Conservation (phyloP, 2,888 invertebrate genomes). For the Tiliacea citrago region DNA sequence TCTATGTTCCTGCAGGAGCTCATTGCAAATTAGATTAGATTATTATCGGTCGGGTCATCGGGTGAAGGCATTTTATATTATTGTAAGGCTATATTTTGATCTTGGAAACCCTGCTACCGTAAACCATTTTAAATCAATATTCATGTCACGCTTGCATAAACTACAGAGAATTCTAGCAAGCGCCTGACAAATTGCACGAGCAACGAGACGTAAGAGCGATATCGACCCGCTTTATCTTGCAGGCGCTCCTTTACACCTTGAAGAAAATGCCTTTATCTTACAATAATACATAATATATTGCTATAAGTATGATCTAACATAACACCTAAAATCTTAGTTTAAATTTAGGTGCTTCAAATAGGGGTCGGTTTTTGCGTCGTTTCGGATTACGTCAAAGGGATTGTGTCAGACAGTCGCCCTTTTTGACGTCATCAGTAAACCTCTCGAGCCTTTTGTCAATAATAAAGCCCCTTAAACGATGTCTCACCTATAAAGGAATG, state of each 20-base stretch:
- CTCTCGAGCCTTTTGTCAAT: constrained; percentile 27
- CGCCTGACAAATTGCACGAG: constrained; percentile 57
- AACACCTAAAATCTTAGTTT: constrained; percentile 6
- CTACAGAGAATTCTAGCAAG: constrained; percentile 24
- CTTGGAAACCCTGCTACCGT: not conserved
- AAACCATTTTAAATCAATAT: constrained; percentile 29
- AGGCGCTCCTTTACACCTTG: constrained; percentile 31
- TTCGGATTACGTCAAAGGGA: constrained; percentile 3
- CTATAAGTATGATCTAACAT: not conserved
- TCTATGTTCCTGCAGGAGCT: constrained; percentile 14
- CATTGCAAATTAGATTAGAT: not conserved
- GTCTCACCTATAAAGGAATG: constrained; percentile 37
- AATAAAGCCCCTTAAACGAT: constrained; percentile 14
- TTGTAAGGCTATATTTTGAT: not conserved
- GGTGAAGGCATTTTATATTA: not conserved
- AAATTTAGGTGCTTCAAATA: not conserved
- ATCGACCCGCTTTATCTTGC: constrained; percentile 27
- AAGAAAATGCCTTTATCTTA: not conserved
- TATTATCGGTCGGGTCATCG: not conserved
- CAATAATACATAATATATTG: not conserved
- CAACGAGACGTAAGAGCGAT: constrained; percentile 36
- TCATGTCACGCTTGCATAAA: constrained; percentile 4
- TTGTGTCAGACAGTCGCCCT: constrained; percentile 17
- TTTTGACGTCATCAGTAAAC: constrained; percentile 44
- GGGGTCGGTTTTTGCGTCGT: not conserved